Evolutionary conservation across 2,797 vertebrate species (phyloP), one percentile per base, ranked within the genome.

Genomic region (Neosalanx taihuensis): DNA sequence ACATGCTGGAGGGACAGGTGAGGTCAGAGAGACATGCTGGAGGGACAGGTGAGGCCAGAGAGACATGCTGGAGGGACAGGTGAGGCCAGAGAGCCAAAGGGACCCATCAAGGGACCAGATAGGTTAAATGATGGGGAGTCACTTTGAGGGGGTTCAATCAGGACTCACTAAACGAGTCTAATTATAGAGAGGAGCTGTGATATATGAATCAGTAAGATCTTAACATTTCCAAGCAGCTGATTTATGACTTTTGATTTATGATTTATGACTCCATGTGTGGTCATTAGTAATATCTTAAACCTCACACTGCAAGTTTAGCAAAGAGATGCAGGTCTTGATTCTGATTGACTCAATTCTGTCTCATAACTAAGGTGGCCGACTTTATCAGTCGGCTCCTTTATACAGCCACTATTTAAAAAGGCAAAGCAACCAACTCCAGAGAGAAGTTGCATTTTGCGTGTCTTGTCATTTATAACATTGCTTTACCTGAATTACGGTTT

Each of bases 1-100:
- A 99, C 76, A 93, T 98, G 94, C 83, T 98, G 89, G 97, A 99
- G 84, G 95, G 9, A 66, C 31, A 35, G 15, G 41, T 53, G 15
- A 56, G n/a, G 33, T 3, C 51, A 26, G 23, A 26, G n/a, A 58
- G n/a, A 20, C 57, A 58, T 26, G 23, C 23, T 26, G 23, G 23
- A 26, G 23, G 23, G 23, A 26, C 23, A 26, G 23, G 23, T 26
- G 23, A 26, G 23, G 23, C 23, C 23, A 26, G 23, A 26, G 23
- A 26, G 23, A 26, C 23, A 26, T 26, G 23, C 23, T 26, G 23
- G 23, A 26, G 23, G 23, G 23, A 26, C 23, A 26, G 23, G 23
- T 26, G 23, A 26, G n/a, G 33, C 6, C 51, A 26, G 23, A 26
- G n/a, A 58, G n/a, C 57, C 57, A 58, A 58, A 9, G 20, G 20